Conservation (phyloP, 2,797 vertebrate genomes). For the Chanos chanos region DNA sequence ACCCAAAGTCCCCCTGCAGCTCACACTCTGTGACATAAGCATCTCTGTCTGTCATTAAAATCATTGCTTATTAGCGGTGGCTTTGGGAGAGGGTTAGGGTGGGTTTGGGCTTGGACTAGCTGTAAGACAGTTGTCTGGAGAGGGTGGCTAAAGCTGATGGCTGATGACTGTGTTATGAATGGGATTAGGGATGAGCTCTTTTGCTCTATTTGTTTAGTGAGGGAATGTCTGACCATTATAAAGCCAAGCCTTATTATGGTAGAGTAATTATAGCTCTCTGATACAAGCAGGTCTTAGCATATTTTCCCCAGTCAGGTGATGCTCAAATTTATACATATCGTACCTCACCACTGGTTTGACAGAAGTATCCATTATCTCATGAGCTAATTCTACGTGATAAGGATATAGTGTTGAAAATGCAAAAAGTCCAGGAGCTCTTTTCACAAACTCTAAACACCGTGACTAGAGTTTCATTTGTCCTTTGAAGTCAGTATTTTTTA, state of each 20-base stretch:
- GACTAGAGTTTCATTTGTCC: too few relatives aligned
- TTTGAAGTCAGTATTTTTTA: too few relatives aligned
- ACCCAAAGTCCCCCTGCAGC: slow-evolving; percentile 24
- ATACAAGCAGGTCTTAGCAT: not conserved
- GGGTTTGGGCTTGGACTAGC: not conserved
- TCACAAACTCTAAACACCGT: too few relatives aligned
- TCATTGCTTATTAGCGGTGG: not conserved
- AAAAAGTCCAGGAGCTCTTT: too few relatives aligned
- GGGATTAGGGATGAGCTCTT: slow-evolving; percentile 11
- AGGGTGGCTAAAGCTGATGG: not conserved
- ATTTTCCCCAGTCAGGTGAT: not conserved
- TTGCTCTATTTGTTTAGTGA: slow-evolving; percentile 27
- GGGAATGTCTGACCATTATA: slow-evolving; percentile 17
- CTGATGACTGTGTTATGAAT: slow-evolving; percentile 18
- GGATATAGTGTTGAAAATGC: too few relatives aligned
- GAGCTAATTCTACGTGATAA: too few relatives aligned
- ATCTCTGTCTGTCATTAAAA: not conserved
- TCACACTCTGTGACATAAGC: slow-evolving; percentile 10
- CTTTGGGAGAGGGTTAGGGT: slow-evolving; percentile 7
- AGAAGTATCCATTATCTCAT: too few relatives aligned
- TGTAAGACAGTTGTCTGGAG: not conserved
- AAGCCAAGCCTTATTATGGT: not conserved
- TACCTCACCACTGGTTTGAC: not conserved
- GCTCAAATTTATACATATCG: not conserved
- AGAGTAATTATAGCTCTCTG: slow-evolving; percentile 1